Base-by-base conservation (phyloP, 1,140 invertebrate genomes). In the Fragariocoptes setiger region DNA sequence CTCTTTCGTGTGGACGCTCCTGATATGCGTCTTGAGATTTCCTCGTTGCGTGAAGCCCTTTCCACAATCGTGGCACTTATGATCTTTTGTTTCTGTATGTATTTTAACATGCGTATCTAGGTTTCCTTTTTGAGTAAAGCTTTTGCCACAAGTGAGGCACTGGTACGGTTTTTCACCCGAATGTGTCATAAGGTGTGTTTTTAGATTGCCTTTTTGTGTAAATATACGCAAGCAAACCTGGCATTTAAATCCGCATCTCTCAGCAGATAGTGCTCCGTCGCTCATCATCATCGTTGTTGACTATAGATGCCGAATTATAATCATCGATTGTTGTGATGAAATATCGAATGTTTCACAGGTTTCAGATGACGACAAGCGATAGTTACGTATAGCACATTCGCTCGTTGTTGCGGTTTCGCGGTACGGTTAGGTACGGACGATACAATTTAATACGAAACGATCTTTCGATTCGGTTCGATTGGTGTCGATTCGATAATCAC, bases 11-110 rank as follows among this genome's bases (percentile, higher is more conserved):
- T 97, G 88, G 4, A 86, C 51, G 38, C 46, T 92, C 52, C 88
- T 68, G 72, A 92, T 88, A 63, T 97, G 88, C 52, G 94, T 94
- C 65, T 94, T 85, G 40, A 83, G 37, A 45, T 54, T 54, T 19
- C 48, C 50, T 45, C 53, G 50, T 37, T 54, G 54, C 18, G 47
- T 61, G 40, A 63, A 65, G 42, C 60, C 51, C 42, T 57, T 60
- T 2, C 57, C 58, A 48, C 62, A 64, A 37, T 53, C 49, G n/a
- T 52, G 51, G 41, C 61, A 64, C 16, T 37, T 12, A 45, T 50
- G 42, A 44, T 51, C 42, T 21, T 50, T 50, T 25, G 49, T 44
- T 13, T 52, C 52, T n/a, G 54, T 56, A 38, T 56, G 54, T 25
- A 53, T 56, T 19, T 53, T 53, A 46, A 56, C 48, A 38, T 56